Percentiles rank a stretch among this genome's conserved stretches.
phyloP scores from a whole-genome alignment of 2,113 vertebrate species.

The Leuciscus idus region DNA sequence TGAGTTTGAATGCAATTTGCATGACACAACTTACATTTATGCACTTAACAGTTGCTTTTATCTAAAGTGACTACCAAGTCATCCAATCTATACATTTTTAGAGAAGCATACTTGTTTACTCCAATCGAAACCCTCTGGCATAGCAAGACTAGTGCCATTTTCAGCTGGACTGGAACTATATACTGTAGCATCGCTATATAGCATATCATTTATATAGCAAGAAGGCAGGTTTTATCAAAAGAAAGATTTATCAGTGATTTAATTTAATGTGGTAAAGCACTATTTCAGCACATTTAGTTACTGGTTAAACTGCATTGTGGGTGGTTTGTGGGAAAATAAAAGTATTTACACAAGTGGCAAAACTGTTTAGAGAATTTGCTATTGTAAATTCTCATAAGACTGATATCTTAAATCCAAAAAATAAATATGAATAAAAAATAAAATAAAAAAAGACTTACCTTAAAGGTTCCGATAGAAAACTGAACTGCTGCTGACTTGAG shows the following conservation, averaged over 20 bases:
- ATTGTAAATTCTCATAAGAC: background rate
- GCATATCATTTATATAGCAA: too few relatives aligned
- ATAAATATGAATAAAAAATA: background rate
- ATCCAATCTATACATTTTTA: background rate
- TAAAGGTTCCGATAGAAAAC: background rate
- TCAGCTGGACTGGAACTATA: too few relatives aligned
- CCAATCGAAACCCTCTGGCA: too few relatives aligned
- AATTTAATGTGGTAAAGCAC: background rate
- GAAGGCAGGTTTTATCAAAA: too few relatives aligned
- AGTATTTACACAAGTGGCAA: background rate
- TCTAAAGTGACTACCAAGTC: background rate
- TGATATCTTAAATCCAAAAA: background rate
- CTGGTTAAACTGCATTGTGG: background rate
- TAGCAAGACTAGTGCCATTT: too few relatives aligned
- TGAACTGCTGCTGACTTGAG: background rate
- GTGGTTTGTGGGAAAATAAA: background rate
- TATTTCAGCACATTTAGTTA: background rate
- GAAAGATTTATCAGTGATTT: background rate
- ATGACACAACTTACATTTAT: background rate
- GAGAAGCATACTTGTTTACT: background rate
- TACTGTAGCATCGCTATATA: too few relatives aligned
- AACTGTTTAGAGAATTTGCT: background rate
- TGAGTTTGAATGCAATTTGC: background rate
- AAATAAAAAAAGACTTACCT: background rate
- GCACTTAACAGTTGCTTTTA: background rate